Base-by-base conservation (phyloP, 2,888 invertebrate species). In the Dicroscelio sp. region DNA sequence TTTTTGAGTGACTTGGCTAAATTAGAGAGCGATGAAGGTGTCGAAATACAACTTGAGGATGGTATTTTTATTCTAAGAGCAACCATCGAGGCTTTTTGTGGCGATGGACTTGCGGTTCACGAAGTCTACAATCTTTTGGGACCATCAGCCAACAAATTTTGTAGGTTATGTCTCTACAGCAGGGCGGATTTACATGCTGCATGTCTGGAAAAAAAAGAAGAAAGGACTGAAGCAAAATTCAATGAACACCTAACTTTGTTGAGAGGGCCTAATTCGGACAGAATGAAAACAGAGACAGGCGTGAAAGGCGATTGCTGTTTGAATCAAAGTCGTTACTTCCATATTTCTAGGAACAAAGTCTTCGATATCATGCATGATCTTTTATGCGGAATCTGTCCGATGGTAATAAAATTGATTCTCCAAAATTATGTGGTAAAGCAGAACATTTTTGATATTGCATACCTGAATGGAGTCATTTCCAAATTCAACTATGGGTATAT, bases 21-120 rank as follows among this genome's bases (percentile, higher is more conserved):
- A 35, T 83, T 92, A 23, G 90, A 92, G 31, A 87, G 89, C 73
- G 88, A 88, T 75, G 88, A 88, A 58, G 88, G 90, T 6, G 58
- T 90, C 43, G 2, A 17, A 20, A 65, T 90, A 14, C 35, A 69
- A 27, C 35, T 86, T 23, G 86, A 52, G n/a, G 69, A 73, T 58
- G 82, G 67, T n/a, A 31, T 82, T 3, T 88, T 79, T 17, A 52
- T 88, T 31, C 75, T 88, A 35, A 88, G 90, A 23, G 88, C 80
- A 38, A 79, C 63, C 31, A 80, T 92, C 25, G 82, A 69, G 27
- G 48, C 35, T 14, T 92, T 92, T 82, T 90, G 88, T 79, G 88
- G 79, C 4, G 86, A 92, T 58, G 88, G 88, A 31, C 86, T 90
- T 25, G 88, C 90, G 17, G 88, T 92, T 31, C 86, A 92, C 58